Conservation (phyloP, 2,888 invertebrate genomes). For the Erebia ligea region DNA sequence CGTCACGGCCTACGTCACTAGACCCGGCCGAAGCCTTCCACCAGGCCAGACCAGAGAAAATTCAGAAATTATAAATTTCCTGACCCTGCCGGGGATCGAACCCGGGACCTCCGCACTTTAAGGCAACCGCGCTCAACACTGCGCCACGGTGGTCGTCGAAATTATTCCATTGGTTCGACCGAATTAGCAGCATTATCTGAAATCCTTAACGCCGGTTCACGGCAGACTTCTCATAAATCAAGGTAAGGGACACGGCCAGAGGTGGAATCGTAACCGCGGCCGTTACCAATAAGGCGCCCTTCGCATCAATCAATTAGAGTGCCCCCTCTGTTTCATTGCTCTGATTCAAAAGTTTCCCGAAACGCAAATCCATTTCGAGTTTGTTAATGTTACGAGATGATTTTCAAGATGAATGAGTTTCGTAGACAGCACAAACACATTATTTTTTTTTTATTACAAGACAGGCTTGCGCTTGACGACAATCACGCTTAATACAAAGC, state of each 20-base stretch:
- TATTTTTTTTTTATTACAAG: too few species aligned
- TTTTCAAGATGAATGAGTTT: background rate
- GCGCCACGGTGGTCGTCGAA: too few species aligned
- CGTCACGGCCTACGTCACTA: too few species aligned
- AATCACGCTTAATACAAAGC: too few species aligned
- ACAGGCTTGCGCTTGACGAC: too few species aligned
- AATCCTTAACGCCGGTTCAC: background rate
- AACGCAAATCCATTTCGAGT: background rate
- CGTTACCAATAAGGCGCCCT: slow-evolving; percentile 47
- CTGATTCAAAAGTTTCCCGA: slow-evolving; percentile 25
- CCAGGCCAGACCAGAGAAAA: too few species aligned
- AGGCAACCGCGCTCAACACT: too few species aligned
- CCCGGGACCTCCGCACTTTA: too few species aligned
- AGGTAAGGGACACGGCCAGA: slow-evolving; percentile 39
- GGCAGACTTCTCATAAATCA: slow-evolving; percentile 42
- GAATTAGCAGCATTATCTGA: background rate
- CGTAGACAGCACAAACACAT: background rate
- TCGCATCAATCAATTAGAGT: slow-evolving; percentile 53
- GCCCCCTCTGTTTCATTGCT: slow-evolving; percentile 39
- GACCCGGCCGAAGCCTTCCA: too few species aligned
- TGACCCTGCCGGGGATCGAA: too few species aligned
- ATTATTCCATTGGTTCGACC: background rate
- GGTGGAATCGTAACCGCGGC: slow-evolving; percentile 46
- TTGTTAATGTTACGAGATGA: too few species aligned
- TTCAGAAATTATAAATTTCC: too few species aligned